These are phyloP conservation scores for Chironomus tentans DNA, from an alignment of 2,888 invertebrate genomes.

Conservation along the genomic window DNA sequence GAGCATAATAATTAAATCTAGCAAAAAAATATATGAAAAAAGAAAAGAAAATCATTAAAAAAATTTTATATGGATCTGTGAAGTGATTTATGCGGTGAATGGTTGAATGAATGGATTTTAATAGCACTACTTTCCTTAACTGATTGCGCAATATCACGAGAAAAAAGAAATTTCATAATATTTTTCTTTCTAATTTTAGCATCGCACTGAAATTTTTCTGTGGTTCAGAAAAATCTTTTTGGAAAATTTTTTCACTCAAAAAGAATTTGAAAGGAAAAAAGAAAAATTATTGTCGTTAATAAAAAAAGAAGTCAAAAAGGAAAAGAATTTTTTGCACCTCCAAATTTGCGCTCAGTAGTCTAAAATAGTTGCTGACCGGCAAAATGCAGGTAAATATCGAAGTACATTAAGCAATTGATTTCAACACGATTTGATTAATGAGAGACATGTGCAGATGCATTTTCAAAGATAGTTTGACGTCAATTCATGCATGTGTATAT, in stretches of 20 bases:
- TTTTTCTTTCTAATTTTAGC: constrained; percentile 7
- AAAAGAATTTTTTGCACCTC: background rate
- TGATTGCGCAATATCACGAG: background rate
- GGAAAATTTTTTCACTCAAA: background rate
- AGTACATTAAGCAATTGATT: background rate
- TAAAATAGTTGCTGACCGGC: constrained; percentile 6
- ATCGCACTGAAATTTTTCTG: background rate
- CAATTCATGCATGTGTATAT: too few relatives aligned
- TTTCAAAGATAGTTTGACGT: background rate
- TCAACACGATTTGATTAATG: background rate
- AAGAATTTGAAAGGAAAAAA: background rate
- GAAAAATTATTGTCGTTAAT: background rate
- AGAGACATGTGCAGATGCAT: background rate
- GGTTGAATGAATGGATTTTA: background rate
- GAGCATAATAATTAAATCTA: background rate
- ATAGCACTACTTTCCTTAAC: background rate
- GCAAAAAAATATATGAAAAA: background rate
- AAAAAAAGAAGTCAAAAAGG: background rate
- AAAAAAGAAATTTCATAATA: background rate
- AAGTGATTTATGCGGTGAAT: background rate
- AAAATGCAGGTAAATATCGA: constrained; percentile 8
- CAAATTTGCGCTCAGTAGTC: background rate
- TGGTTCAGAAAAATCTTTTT: background rate
- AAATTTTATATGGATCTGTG: background rate
- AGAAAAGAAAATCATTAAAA: background rate